phyloP scores from a whole-genome alignment of 2,797 vertebrate genomes.

The Clarias fuscus region DNA sequence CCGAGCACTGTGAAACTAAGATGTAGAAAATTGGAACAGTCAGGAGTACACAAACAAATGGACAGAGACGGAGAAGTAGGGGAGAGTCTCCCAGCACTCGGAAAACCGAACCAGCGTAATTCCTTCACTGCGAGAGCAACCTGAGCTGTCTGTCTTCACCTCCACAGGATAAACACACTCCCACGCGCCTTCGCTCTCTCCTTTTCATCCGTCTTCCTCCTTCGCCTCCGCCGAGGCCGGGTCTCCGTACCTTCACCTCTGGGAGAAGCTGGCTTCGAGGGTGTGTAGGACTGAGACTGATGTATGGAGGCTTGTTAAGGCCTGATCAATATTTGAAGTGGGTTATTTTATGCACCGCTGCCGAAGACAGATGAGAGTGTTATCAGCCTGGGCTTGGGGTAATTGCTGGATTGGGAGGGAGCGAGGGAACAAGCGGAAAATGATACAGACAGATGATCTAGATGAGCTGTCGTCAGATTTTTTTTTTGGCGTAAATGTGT shows the following conservation, averaged over 20 bases:
- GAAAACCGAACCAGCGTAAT: neutral
- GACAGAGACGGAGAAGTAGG: neutral
- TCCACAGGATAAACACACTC: constrained; percentile 36
- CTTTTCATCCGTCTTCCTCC: constrained; percentile 16
- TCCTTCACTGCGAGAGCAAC: constrained; percentile 26
- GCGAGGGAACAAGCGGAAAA: constrained; percentile 29
- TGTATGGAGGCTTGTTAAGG: constrained; percentile 56
- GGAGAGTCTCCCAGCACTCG: neutral
- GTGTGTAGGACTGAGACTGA: constrained; percentile 23
- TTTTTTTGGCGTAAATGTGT: neutral
- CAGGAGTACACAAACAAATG: constrained; percentile 3
- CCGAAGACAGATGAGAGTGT: constrained; percentile 56
- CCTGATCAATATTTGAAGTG: constrained; percentile 61
- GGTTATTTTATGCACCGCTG: constrained; percentile 56
- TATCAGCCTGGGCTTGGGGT: constrained; percentile 47
- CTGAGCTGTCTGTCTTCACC: constrained; percentile 37
- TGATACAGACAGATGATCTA: constrained; percentile 27
- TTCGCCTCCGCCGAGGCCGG: neutral
- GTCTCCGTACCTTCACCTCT: constrained; percentile 9
- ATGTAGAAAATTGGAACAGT: neutral
- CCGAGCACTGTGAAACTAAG: constrained; percentile 6
- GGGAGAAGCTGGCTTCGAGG: neutral
- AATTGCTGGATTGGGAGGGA: constrained; percentile 48
- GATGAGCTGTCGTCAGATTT: constrained; percentile 14
- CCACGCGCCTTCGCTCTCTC: neutral